Evolutionary conservation across 2,888 invertebrate genomes (phyloP), one percentile per base, ranked within the genome.

Genomic region (Lasioglossum morio): DNA sequence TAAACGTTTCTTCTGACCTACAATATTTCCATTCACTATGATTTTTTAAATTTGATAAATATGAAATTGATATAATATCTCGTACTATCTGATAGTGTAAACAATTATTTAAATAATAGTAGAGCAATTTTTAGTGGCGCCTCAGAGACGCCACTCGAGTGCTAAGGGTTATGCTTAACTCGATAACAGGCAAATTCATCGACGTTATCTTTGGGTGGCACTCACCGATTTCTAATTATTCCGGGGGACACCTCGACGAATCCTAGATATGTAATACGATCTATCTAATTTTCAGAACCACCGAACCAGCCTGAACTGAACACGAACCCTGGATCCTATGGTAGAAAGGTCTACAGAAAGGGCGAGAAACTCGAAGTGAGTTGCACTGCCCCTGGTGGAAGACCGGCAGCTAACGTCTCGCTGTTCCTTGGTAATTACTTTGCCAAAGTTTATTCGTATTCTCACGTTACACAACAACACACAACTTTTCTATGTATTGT

Each of bases 361-460:
- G 97, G 97, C 4, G 97, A 97, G 30, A 95, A 95, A 27, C 96
- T 98, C 92, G 95, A 95, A 90, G 97, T 97, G 0, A 96, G 96
- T 84, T 98, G 98, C 94, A 95, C 96, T 63, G 97, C 97, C 0
- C 95, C 96, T 76, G 96, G 97, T 85, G 98, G 97, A 7, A 95
- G 98, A 91, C 98, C 98, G 0, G 97, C 97, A 0, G 97, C 98
- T 0, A 97, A 97, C 92, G 97, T 98, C 88, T 96, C 96, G n/a
- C 97, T 98, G 96, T 97, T 95, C 92, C 94, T 98, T 72, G 97
- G 97, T 97, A 95, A 83, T 75, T 78, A 75, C 19, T 60, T 40
- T 23, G 14, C 3, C 63, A 30, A 5, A 30, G 1, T 34, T 7
- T 27, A 72, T 7, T 30, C 19, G 1, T 27, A n/a, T n/a, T 30